These are phyloP conservation scores for Andrena trimmerana DNA, from an alignment of 2,888 invertebrate species.

Conservation along the genomic window DNA sequence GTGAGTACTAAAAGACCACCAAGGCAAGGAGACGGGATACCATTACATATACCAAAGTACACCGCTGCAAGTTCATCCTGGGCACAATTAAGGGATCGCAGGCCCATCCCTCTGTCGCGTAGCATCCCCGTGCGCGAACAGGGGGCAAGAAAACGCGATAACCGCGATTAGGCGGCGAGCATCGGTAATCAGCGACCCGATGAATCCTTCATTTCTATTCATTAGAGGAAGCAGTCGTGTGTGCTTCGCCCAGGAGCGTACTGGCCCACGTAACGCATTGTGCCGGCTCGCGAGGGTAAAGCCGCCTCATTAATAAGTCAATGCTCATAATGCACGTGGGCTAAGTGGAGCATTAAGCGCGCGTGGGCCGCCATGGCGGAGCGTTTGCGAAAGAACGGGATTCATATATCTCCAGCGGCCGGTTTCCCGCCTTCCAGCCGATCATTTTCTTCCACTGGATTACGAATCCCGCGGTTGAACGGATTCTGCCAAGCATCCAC, in stretches of 20 bases:
- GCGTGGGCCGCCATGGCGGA: constrained; percentile 52
- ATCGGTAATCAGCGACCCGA: constrained; percentile 21
- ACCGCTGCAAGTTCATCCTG: neutral
- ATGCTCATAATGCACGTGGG: constrained; percentile 67
- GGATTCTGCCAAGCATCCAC: neutral
- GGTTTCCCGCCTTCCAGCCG: constrained; percentile 30
- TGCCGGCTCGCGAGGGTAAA: constrained; percentile 53
- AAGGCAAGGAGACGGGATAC: no score
- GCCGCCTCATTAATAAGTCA: constrained; percentile 70
- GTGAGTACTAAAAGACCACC: no score
- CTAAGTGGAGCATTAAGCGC: constrained; percentile 70
- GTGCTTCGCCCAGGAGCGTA: constrained; percentile 17
- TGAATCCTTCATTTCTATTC: constrained; percentile 62
- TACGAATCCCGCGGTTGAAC: neutral
- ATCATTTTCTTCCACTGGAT: constrained; percentile 33
- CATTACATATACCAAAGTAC: no score
- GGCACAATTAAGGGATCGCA: neutral
- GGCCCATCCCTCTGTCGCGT: neutral
- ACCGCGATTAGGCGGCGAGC: constrained; percentile 45
- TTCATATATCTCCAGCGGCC: constrained; percentile 39
- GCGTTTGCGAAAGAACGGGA: constrained; percentile 55
- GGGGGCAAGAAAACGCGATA: constrained; percentile 48
- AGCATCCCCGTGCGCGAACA: neutral
- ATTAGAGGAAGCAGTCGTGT: constrained; percentile 40
- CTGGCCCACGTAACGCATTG: constrained; percentile 44